Conservation (phyloP, 1,140 invertebrate genomes). For the silkworm (Bombyx mori) region DNA sequence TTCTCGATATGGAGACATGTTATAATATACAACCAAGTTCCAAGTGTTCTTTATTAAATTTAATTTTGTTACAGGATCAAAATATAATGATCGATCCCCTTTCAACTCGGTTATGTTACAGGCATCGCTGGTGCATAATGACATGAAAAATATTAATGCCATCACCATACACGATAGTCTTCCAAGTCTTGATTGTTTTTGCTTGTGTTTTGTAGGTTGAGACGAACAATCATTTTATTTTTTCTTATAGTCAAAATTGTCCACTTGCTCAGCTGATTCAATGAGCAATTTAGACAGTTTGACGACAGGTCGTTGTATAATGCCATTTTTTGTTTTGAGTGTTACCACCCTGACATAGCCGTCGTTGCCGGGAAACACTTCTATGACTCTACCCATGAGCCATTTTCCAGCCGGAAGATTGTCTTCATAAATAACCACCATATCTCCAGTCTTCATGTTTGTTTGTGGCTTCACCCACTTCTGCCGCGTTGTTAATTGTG, state of each 20-base stretch:
- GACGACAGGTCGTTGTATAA: slow-evolving; percentile 6
- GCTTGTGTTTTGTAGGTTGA: not conserved
- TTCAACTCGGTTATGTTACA: too few species aligned
- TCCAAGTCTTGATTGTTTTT: not conserved
- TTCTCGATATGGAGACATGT: too few species aligned
- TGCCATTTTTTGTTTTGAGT: slow-evolving; percentile 14
- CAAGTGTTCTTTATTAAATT: too few species aligned
- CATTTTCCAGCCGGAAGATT: slow-evolving; percentile 14
- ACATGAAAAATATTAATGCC: slow-evolving; percentile 3
- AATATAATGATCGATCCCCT: too few species aligned
- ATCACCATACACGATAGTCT: not conserved
- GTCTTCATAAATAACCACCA: slow-evolving; percentile 17
- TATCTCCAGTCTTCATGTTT: slow-evolving; percentile 2
- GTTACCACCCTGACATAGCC: slow-evolving; percentile 8
- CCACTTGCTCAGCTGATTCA: not conserved
- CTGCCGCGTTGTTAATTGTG: not conserved
- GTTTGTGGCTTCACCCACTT: not conserved
- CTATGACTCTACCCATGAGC: slow-evolving; percentile 7
- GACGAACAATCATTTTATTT: not conserved
- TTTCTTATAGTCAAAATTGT: not conserved
- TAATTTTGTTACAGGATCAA: too few species aligned
- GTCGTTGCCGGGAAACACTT: slow-evolving; percentile 6
- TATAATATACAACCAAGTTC: too few species aligned
- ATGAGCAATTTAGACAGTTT: slow-evolving; percentile 10
- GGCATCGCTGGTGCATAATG: too few species aligned